Conservation (phyloP, 2,113 vertebrate genomes). For the Periophthalmus modestus region DNA sequence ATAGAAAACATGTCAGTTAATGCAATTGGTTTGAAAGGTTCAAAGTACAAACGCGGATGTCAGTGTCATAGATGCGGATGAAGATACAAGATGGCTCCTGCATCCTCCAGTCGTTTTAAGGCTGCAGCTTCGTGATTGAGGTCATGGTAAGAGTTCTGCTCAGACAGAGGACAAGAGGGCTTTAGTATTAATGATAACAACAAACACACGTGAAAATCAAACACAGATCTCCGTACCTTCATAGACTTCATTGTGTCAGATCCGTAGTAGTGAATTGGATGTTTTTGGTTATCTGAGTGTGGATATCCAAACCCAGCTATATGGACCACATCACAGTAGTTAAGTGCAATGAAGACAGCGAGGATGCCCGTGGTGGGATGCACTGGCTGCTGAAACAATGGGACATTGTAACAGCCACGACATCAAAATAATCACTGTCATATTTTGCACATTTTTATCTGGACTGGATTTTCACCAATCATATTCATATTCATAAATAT, state of each 20-base stretch:
- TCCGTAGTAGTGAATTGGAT: slow-evolving; percentile 92
- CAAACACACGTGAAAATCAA: background rate
- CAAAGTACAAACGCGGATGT: background rate
- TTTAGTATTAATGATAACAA: slow-evolving; percentile 5
- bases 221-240: slow-evolving; percentile 71
- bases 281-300: slow-evolving; percentile 67
- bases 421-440: too few species aligned
- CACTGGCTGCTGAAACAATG: slow-evolving; percentile 75
- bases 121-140: slow-evolving; percentile 69
- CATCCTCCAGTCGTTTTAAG: slow-evolving; percentile 75
- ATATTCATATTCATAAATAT: too few species aligned
- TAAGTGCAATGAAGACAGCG: slow-evolving; percentile 89
- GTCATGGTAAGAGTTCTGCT: slow-evolving; percentile 77
- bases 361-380: slow-evolving; percentile 87
- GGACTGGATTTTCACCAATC: too few species aligned
- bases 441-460: too few species aligned
- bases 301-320: slow-evolving; percentile 94
- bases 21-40: background rate
- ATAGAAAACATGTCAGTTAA: background rate
- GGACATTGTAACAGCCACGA: background rate
- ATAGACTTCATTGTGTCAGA: slow-evolving; percentile 87
- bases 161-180: background rate
- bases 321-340: slow-evolving; percentile 91
- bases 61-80: slow-evolving; percentile 66
- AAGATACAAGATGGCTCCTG: slow-evolving; percentile 68